Conservation (phyloP, 2,888 invertebrate genomes). For the Agrochola macilenta region DNA sequence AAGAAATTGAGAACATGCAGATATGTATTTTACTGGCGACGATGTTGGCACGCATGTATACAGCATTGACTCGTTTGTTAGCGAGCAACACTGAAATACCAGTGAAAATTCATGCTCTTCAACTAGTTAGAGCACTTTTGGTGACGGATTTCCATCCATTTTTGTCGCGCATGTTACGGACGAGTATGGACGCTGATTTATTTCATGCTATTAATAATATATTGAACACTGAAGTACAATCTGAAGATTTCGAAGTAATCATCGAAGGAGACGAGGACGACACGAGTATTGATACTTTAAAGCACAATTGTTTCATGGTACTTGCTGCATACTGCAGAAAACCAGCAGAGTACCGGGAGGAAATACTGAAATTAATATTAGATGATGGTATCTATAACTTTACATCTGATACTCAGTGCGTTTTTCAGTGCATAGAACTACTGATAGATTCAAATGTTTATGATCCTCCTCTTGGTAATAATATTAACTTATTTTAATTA, state of each 20-base stretch:
- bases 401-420: slow-evolving; percentile 75
- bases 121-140: slow-evolving; percentile 74
- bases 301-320: slow-evolving; percentile 78
- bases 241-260: slow-evolving; percentile 74
- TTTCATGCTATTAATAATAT: slow-evolving; percentile 81
- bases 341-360: slow-evolving; percentile 76
- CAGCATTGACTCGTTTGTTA: slow-evolving; percentile 69
- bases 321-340: slow-evolving; percentile 83
- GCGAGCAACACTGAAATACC: slow-evolving; percentile 71
- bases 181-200: slow-evolving; percentile 75
- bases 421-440: slow-evolving; percentile 79
- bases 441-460: slow-evolving; percentile 74
- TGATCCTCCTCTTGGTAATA: slow-evolving; percentile 79
- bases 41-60: slow-evolving; percentile 72
- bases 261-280: slow-evolving; percentile 80
- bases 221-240: slow-evolving; percentile 72
- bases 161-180: slow-evolving; percentile 72
- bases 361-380: slow-evolving; percentile 81
- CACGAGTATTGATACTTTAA: slow-evolving; percentile 75
- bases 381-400: slow-evolving; percentile 81
- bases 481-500: slow-evolving; percentile 22
- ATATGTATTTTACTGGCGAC: slow-evolving; percentile 70
- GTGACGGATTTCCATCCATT: slow-evolving; percentile 72
- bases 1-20: slow-evolving; percentile 68
- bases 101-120: slow-evolving; percentile 74